A percentile compares a stretch with the other conserved stretches of the same genome.
These are phyloP conservation scores for Jaculus jaculus DNA, from an alignment of 2,113 vertebrate species.

Conservation along the genomic window DNA sequence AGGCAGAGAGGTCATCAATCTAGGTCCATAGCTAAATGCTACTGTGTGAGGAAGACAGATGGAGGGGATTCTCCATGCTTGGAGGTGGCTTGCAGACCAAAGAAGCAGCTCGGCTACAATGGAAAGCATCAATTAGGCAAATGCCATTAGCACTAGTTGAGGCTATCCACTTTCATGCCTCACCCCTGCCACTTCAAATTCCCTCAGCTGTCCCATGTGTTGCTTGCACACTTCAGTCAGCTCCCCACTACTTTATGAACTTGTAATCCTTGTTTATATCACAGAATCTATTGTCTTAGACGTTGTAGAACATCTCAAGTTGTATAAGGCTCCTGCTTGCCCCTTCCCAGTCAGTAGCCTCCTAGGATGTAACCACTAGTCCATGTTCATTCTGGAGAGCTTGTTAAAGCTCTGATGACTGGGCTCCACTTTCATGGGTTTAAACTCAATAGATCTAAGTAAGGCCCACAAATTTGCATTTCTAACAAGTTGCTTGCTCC, in stretches of 20 bases:
- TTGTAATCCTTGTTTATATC: not conserved
- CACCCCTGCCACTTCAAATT: not conserved
- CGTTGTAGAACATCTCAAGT: conserved; percentile 25
- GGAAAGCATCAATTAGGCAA: not conserved
- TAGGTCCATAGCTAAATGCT: conserved; percentile 27
- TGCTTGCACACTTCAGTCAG: not conserved
- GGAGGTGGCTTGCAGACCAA: not conserved
- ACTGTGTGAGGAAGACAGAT: not conserved
- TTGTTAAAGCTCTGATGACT: conserved; percentile 24
- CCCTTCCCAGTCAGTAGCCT: not conserved
- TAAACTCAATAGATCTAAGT: not conserved
- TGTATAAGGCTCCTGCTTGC: not conserved
- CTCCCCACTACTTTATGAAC: not conserved
- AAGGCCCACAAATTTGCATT: not conserved
- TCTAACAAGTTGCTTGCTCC: conserved; percentile 13
- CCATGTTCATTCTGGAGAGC: not conserved
- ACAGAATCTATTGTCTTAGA: not conserved
- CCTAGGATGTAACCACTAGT: not conserved
- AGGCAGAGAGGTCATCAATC: conserved; percentile 62
- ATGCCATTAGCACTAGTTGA: not conserved
- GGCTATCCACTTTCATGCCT: not conserved
- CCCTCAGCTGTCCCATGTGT: not conserved
- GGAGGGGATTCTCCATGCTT: not conserved
- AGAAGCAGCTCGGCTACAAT: not conserved
- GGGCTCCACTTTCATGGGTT: not conserved